Percentiles rank a stretch among this genome's conserved stretches.
Evolutionary conservation across 2,888 invertebrate species (phyloP).

Genomic region (Teleogryllus oceanicus): DNA sequence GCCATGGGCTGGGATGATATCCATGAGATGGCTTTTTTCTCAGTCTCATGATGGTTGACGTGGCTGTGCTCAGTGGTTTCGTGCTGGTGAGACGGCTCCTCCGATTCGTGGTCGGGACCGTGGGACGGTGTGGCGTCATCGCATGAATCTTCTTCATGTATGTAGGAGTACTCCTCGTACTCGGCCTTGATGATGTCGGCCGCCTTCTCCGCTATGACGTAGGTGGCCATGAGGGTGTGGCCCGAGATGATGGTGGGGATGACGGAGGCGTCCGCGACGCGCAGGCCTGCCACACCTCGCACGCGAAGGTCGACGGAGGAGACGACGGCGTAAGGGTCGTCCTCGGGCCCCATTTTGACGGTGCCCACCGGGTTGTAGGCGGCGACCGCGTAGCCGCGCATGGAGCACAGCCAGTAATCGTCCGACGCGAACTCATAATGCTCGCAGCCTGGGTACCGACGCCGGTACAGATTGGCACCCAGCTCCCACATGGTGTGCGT

Average conservation of each 20-base stretch:
- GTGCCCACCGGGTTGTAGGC: conserved; percentile 57
- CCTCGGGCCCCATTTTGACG: conserved; percentile 30
- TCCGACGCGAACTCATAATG: conserved; percentile 59
- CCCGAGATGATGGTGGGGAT: conserved; percentile 46
- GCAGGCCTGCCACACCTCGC: conserved; percentile 42
- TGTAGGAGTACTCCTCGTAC: neutral
- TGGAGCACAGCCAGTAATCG: conserved; percentile 65
- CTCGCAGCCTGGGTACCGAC: conserved; percentile 52
- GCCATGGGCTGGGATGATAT: too few relatives aligned
- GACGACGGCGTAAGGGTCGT: conserved; percentile 38
- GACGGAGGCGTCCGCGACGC: conserved; percentile 46
- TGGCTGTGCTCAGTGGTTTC: too few relatives aligned
- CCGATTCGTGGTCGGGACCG: too few relatives aligned
- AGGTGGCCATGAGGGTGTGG: conserved; percentile 45
- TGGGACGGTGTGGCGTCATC: too few relatives aligned
- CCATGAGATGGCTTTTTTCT: too few relatives aligned
- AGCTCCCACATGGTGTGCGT: conserved; percentile 26
- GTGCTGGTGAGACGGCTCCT: too few relatives aligned
- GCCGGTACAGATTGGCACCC: conserved; percentile 21
- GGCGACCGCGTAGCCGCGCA: conserved; percentile 63
- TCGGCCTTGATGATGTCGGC: neutral
- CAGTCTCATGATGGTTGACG: too few relatives aligned
- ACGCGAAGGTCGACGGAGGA: conserved; percentile 36
- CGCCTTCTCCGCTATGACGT: conserved; percentile 46
- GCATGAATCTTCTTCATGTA: too few relatives aligned